A percentile compares a stretch with the other conserved stretches of the same genome.
These are phyloP conservation scores for Barbus barbus DNA, from an alignment of 2,113 vertebrate species.

Conservation along the genomic window DNA sequence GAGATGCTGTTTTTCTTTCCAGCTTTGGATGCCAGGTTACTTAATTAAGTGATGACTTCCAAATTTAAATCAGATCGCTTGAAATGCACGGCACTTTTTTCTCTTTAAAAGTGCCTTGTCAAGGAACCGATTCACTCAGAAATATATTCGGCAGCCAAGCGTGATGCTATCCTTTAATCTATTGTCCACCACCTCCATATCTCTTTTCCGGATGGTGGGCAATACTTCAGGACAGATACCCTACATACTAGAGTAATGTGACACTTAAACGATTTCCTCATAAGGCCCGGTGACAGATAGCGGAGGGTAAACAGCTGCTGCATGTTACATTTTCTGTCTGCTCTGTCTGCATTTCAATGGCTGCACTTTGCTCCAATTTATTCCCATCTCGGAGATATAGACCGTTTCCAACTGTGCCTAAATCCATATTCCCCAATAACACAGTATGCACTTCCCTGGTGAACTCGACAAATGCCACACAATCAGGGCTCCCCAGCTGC, in stretches of 20 bases:
- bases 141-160: background rate
- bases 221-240: constrained; percentile 35
- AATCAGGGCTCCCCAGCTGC: constrained; percentile 65
- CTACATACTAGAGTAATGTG: constrained; percentile 35
- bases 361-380: constrained; percentile 39
- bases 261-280: constrained; percentile 32
- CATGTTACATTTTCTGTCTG: constrained; percentile 36
- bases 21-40: constrained; percentile 65
- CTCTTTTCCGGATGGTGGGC: constrained; percentile 33
- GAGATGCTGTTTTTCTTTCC: constrained; percentile 51
- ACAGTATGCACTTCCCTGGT: constrained; percentile 63
- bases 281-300: constrained; percentile 22
- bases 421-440: constrained; percentile 71
- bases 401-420: constrained; percentile 61
- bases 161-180: constrained; percentile 49
- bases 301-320: constrained; percentile 36
- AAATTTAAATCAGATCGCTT: constrained; percentile 68
- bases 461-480: constrained; percentile 72
- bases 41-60: constrained; percentile 74
- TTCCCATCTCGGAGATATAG: constrained; percentile 47
- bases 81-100: constrained; percentile 59
- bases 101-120: constrained; percentile 58
- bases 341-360: constrained; percentile 24
- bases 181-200: constrained; percentile 26
- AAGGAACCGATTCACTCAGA: constrained; percentile 41